Evolutionary conservation across 2,888 invertebrate genomes (phyloP), one percentile per base, ranked within the genome.

Genomic region (Prenolepis imparis): DNA sequence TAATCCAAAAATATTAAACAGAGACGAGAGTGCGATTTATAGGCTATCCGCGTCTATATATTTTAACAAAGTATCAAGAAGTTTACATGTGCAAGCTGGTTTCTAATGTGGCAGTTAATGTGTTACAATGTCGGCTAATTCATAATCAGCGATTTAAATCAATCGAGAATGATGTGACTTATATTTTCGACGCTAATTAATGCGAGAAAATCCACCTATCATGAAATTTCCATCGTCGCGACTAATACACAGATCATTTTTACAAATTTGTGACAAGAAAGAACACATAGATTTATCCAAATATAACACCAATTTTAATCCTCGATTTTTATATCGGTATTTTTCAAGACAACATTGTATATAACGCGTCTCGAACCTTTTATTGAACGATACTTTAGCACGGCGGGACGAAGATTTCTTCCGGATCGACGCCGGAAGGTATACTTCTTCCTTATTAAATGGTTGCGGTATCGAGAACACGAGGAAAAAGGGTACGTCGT

Each of bases 1-100:
- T 80, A 72, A 80, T 72, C 59, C 73, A n/a, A 80, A 80, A 80
- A 72, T 73, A 80, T 41, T 59, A 44, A 73, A 73, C 78, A 57
- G 21, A 59, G 61, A 72, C 44, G 32, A 72, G 28, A 52, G 41
- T 70, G 24, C 44, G 59, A 73, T 73, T 57, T 73, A 57, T 57
- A 24, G 28, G 32, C 52, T 66, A 39, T 44, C 32, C 57, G 32
- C 57, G 6, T 78, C 41, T 48, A 59, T 80, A 59, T 80, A 44
- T 59, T 73, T 73, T 32, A 73, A 80, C 24, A 39, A 80, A 59
- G 32, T 36, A 73, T 59, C 73, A 73, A 36, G 28, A 67, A 57
- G 36, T 73, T 80, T 59, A 78, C 11, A 21, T 15, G 12, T 15
- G 24, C 41, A 44, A 67, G 67, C n/a, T 18, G 4, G 3, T 39